These are phyloP conservation scores for Drosophila merina DNA, from an alignment of 2,888 invertebrate genomes.

Conservation along the genomic window DNA sequence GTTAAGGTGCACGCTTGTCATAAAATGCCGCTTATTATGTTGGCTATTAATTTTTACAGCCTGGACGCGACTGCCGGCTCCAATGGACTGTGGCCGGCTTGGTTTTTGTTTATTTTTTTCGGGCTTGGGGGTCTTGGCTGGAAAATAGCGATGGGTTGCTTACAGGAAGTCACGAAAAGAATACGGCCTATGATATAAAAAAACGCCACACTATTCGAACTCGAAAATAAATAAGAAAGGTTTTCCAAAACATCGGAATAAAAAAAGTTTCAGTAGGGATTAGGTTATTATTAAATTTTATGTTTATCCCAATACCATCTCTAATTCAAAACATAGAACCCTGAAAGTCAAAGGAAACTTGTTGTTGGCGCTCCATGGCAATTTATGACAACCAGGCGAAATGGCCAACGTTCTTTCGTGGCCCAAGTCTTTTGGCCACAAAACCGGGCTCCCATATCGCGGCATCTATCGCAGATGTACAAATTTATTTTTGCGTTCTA, in stretches of 20 bases:
- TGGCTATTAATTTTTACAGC: constrained; percentile 80
- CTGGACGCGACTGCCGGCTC: constrained; percentile 56
- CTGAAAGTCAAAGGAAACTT: constrained; percentile 36
- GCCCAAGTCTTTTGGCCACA: constrained; percentile 31
- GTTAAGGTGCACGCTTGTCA: constrained; percentile 77
- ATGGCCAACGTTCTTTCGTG: constrained; percentile 48
- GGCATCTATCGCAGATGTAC: constrained; percentile 66
- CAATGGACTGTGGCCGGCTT: constrained; percentile 31
- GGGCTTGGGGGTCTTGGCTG: constrained; percentile 19
- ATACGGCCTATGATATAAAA: not conserved
- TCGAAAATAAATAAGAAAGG: not conserved
- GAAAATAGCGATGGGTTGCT: constrained; percentile 19
- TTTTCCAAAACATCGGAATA: not conserved
- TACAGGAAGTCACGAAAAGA: not conserved
- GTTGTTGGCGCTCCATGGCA: constrained; percentile 60
- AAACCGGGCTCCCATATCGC: constrained; percentile 58
- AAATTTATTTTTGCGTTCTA: constrained; percentile 67
- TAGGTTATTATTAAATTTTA: no score
- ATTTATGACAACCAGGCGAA: constrained; percentile 75
- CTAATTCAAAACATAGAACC: constrained; percentile 18
- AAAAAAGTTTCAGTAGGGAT: no score
- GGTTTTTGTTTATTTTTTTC: constrained; percentile 12
- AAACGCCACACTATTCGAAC: not conserved
- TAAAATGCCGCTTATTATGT: constrained; percentile 81
- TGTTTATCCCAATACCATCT: constrained; percentile 13